Evolutionary conservation across 2,888 invertebrate genomes (phyloP), one percentile per base, ranked within the genome.

Genomic region (Clanis bilineata): DNA sequence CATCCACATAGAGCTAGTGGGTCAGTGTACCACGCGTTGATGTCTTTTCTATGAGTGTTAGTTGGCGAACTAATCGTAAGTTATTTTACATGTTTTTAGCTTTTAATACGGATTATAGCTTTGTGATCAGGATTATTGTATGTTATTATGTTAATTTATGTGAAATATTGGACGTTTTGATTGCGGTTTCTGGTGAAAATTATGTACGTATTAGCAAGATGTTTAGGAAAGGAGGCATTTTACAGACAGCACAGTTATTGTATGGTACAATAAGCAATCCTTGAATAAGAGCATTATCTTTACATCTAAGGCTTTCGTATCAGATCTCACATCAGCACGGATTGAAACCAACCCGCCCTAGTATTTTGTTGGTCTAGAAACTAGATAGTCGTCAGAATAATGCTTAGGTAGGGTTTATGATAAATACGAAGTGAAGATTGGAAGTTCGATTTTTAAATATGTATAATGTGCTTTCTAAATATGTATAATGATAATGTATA

Each of bases 11-110:
- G 43, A 60, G 32, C 56, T 69, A 79, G 73, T 81, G 70, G 82
- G 80, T 80, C 76, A 80, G 68, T 78, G 71, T 72, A 71, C 70
- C 77, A 72, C 77, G 75, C 81, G 83, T 82, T 78, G 74, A 83
- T 79, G 79, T 83, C 79, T 82, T 83, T 80, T 79, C 71, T 74
- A 79, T 77, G 56, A 67, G 65, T 67, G 67, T 66, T 65, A 66
- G 63, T 63, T 57, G 55, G 62, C 56, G 55, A 38, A 62, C 43
- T 51, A n/a, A 38, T 51, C 12, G 4, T 23, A 45, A 54, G 57
- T 54, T 45, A 59, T 57, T 59, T 47, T 38, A 56, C 36, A 56
- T 51, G 51, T 58, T 51, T 43, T 39, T 51, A 51, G 47, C 39
- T 18, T 51, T 56, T 12, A 18, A n/a, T 36, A 15, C 22, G 23